A percentile compares a stretch with the other conserved stretches of the same genome.
Conservation (phyloP, 2,888 invertebrate genomes). For the Zhengitettix transpicula region DNA sequence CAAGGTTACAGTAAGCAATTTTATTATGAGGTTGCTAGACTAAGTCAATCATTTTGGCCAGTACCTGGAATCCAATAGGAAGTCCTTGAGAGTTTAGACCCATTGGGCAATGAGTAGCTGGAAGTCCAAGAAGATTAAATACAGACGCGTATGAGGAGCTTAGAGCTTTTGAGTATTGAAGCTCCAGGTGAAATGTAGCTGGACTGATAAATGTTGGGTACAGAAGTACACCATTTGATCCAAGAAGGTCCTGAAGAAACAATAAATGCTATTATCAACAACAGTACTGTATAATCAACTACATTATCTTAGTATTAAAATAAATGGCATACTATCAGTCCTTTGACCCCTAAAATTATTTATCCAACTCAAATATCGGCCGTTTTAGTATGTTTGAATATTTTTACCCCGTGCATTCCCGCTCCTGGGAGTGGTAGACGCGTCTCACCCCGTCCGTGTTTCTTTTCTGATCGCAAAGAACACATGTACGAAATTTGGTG, state of each 20-base stretch:
- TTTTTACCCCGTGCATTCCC: too few relatives aligned
- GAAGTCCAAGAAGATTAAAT: constrained; percentile 33
- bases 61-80: constrained; percentile 61
- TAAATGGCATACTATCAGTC: too few relatives aligned
- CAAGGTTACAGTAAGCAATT: background rate
- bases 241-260: constrained; percentile 37
- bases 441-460: too few relatives aligned
- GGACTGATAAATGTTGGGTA: constrained; percentile 49
- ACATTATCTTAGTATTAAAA: too few relatives aligned
- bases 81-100: constrained; percentile 43
- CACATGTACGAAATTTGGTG: too few relatives aligned
- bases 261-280: constrained; percentile 2
- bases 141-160: constrained; percentile 33
- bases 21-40: background rate
- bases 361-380: too few relatives aligned
- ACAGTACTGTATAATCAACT: too few relatives aligned
- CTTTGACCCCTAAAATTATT: too few relatives aligned
- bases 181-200: constrained; percentile 22
- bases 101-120: constrained; percentile 35
- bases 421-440: too few relatives aligned
- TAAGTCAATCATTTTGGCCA: background rate
- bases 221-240: constrained; percentile 50
- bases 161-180: constrained; percentile 10
- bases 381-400: too few relatives aligned
- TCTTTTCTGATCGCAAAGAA: too few relatives aligned